Base-by-base conservation (phyloP, 2,888 invertebrate genomes). In the Aromia moschata region DNA sequence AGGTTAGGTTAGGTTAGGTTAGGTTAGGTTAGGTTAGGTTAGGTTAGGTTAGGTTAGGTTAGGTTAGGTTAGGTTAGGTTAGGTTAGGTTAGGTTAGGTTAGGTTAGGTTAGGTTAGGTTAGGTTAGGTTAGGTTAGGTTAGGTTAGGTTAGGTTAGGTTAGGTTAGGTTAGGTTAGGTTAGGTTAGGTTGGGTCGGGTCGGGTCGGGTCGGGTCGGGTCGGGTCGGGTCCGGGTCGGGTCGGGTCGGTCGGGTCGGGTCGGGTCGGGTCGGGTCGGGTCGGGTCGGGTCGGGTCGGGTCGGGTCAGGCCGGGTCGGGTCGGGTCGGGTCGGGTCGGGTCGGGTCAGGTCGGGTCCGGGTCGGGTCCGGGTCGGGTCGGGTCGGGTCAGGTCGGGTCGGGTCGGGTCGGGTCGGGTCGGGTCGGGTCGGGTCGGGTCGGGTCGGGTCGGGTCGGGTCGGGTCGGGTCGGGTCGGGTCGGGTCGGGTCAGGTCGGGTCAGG, bases 81-180 rank as follows among this genome's bases (percentile, higher is more conserved):
- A 41, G 57, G 57, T 49, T 53, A 41, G 49, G 57, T 49, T 31
- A 41, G 61, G 49, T 49, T 25, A 31, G 49, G 40, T 57, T 10
- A 30, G 53, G 41, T 53, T 43, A 30, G 53, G 53, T 53, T 25
- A 25, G 53, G 53, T 41, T 44, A 25, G 41, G 53, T 41, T 15
- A 31, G 41, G 41, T 41, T 52, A 61, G 58, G 61, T 64, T 44
- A 56, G 60, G 57, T 58, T 47, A 55, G 60, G 60, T 64, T 44
- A 61, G 58, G 60, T 61, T 47, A 56, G 61, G 58, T 63, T 37
- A 62, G 59, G 62, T 62, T 51, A 44, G 45, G 64, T 64, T 49
- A 57, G 57, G 60, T 64, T 41, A 44, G 60, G 60, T 61, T 44
- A 46, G 58, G 64, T 62, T 41, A 59, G 64, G 64, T 64, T 51